Conservation (phyloP, 2,797 vertebrate genomes). For the Gorsachius magnificus region DNA sequence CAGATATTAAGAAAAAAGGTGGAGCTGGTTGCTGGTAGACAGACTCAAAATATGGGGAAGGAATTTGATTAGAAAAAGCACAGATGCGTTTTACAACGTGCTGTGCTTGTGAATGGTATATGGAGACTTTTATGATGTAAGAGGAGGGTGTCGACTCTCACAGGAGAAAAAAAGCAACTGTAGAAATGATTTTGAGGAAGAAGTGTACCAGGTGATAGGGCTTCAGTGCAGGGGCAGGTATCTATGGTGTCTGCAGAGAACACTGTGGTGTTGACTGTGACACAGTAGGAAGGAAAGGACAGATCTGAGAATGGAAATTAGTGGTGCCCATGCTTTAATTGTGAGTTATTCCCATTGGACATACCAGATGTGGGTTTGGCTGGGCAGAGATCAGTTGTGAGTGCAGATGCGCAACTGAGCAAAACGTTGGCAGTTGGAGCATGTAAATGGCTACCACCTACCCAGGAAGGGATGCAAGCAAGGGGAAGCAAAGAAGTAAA, state of each 20-base stretch:
- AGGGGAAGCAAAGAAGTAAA: background rate
- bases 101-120: background rate
- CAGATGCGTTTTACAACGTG: background rate
- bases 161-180: background rate
- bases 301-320: background rate
- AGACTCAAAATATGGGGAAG: background rate
- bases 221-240: background rate
- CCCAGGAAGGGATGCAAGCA: background rate
- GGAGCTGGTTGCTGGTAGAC: background rate
- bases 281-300: background rate
- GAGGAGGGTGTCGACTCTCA: background rate
- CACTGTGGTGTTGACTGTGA: background rate
- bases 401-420: background rate
- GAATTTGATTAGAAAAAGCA: conserved; percentile 1
- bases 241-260: background rate
- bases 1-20: background rate
- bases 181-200: background rate
- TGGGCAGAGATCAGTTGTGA: background rate
- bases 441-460: background rate
- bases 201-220: background rate
- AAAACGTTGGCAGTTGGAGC: background rate
- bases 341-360: background rate
- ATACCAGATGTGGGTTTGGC: background rate
- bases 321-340: background rate
- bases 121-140: background rate